These are phyloP conservation scores for Hoplodrina blanda DNA, from an alignment of 2,888 invertebrate species.

Conservation along the genomic window DNA sequence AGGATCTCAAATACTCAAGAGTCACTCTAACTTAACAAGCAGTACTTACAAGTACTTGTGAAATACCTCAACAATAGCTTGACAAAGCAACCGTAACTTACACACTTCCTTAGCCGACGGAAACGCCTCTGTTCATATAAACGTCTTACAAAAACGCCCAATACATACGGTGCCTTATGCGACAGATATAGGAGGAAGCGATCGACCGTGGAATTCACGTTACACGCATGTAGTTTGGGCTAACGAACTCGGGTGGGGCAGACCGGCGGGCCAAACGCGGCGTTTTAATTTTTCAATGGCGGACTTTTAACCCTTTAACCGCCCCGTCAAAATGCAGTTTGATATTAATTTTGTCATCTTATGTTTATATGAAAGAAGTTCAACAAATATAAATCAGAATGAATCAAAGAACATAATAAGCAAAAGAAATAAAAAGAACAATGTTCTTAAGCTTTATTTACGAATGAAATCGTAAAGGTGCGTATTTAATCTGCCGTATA, in stretches of 20 bases:
- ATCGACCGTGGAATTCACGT: constrained; percentile 46
- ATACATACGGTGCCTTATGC: constrained; percentile 9
- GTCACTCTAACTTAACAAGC: constrained; percentile 21
- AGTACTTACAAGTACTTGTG: constrained; percentile 15
- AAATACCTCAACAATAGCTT: constrained; percentile 29
- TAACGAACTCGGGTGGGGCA: constrained; percentile 46
- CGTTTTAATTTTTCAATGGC: no score
- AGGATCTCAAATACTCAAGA: constrained; percentile 16
- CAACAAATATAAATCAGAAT: no score
- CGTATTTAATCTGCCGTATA: no score
- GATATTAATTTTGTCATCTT: no score
- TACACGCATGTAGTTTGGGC: constrained; percentile 46
- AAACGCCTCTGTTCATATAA: constrained; percentile 38
- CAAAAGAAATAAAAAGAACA: no score
- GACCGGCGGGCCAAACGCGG: constrained; percentile 42
- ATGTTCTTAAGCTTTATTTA: no score
- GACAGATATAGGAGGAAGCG: constrained; percentile 35
- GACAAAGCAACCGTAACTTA: constrained; percentile 17
- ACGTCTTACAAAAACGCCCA: constrained; percentile 17
- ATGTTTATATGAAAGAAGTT: no score
- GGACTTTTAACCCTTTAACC: no score
- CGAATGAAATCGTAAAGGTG: no score
- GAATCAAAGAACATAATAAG: no score
- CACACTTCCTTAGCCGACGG: constrained; percentile 23
- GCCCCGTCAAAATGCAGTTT: no score